Evolutionary conservation across 2,113 vertebrate genomes (phyloP).

Genomic region (zebrafish (Danio rerio)): GRCz12tu NC_133182.1:68391001-68391500

Average conservation of each 20-base stretch:
- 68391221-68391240: background rate
- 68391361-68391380: no score
- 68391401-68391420: no score
- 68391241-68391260: background rate
- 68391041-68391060: background rate
- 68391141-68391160: background rate
- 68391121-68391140: background rate
- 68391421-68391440: no score
- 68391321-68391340: background rate
- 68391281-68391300: background rate
- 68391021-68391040: background rate
- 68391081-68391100: background rate
- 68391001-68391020: slow-evolving; percentile 14
- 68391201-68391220: background rate
- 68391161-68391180: background rate
- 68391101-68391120: background rate
- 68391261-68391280: background rate
- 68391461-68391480: no score
- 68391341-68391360: no score
- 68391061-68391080: slow-evolving; percentile 7
- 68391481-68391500: no score
- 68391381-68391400: no score
- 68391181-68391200: background rate
- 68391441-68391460: no score
- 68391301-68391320: background rate